phyloP scores from a whole-genome alignment of 2,113 vertebrate species.

The Gasterosteus aculeatus region DNA sequence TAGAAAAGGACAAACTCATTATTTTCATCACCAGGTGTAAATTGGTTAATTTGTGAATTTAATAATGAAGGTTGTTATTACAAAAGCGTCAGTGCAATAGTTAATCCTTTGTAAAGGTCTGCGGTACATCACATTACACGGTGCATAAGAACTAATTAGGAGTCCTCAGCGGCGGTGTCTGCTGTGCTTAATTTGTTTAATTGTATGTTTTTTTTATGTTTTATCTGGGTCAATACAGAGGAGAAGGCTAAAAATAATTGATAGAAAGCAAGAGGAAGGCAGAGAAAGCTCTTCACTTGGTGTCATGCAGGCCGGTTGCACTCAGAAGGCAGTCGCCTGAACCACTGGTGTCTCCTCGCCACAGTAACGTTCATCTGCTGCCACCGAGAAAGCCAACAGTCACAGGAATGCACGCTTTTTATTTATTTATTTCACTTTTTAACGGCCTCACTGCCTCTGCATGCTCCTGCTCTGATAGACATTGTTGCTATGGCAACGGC shows the following conservation, averaged over 20 bases:
- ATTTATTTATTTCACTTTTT: constrained; percentile 45
- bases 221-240: constrained; percentile 59
- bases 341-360: constrained; percentile 20
- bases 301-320: constrained; percentile 31
- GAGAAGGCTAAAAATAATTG: constrained; percentile 59
- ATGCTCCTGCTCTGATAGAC: constrained; percentile 3
- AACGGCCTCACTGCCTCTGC: constrained; percentile 30
- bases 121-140: not conserved
- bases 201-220: constrained; percentile 41
- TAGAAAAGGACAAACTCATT: not conserved
- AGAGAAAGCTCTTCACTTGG: constrained; percentile 9
- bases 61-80: not conserved
- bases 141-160: constrained; percentile 23
- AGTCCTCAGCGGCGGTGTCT: constrained; percentile 12
- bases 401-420: constrained; percentile 22
- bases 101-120: not conserved
- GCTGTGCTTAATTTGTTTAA: constrained; percentile 31
- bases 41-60: not conserved
- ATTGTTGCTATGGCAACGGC: constrained; percentile 62
- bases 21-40: not conserved
- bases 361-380: constrained; percentile 6
- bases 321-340: constrained; percentile 28
- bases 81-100: not conserved
- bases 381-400: not conserved
- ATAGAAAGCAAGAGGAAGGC: not conserved